These are phyloP conservation scores for Luscinia luscinia DNA, from an alignment of 2,797 vertebrate genomes.

Conservation along the genomic window DNA sequence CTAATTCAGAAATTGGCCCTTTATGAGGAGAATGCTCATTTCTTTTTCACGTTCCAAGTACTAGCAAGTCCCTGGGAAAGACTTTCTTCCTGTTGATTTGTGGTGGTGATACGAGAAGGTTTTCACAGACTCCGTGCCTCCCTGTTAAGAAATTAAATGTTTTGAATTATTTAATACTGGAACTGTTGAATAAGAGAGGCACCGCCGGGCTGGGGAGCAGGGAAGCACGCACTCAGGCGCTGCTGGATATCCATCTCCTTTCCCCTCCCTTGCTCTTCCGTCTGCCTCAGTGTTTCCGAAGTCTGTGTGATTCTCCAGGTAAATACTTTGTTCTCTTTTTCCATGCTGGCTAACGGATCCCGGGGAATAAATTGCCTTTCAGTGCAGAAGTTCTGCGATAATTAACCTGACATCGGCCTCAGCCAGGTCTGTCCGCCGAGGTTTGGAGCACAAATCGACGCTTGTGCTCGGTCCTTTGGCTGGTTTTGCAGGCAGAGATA, in stretches of 20 bases:
- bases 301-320: constrained; percentile 1
- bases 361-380: constrained; percentile 43
- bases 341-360: background rate
- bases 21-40: constrained; percentile 1
- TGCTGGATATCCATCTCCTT: background rate
- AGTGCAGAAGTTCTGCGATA: constrained; percentile 11
- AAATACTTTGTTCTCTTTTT: background rate
- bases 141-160: constrained; percentile 58
- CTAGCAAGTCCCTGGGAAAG: constrained; percentile 13
- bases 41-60: background rate
- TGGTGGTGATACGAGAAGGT: constrained; percentile 48
- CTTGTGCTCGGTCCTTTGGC: constrained; percentile 1
- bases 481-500: background rate
- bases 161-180: constrained; percentile 69
- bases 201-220: background rate
- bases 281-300: constrained; percentile 6
- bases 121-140: constrained; percentile 15
- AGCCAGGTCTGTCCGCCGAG: constrained; percentile 31
- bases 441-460: background rate
- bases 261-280: background rate
- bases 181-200: constrained; percentile 40
- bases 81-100: constrained; percentile 74
- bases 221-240: background rate
- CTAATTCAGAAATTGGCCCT: constrained; percentile 63
- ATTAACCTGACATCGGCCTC: constrained; percentile 56